These are phyloP conservation scores for Chrysochloris asiatica DNA, from an alignment of 2,113 vertebrate species.

Conservation along the genomic window DNA sequence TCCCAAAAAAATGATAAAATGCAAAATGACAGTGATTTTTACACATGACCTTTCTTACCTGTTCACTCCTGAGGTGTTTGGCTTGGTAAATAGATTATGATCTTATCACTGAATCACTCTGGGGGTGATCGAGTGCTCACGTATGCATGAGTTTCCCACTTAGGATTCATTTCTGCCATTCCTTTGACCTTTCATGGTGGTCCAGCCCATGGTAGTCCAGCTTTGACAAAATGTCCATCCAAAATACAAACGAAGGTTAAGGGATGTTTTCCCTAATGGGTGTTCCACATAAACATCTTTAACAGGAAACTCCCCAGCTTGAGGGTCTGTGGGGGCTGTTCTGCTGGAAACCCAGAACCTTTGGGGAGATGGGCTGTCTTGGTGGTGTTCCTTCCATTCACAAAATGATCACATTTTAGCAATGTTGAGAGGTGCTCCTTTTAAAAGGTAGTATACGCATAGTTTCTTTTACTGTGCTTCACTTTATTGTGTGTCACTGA, in stretches of 20 bases:
- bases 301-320: neutral
- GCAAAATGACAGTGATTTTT: neutral
- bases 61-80: neutral
- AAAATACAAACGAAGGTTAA: fast-evolving
- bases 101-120: neutral
- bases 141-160: neutral
- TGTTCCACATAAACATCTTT: fast-evolving
- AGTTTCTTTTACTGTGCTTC: too few species aligned
- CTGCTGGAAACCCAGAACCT: fast-evolving
- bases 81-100: neutral
- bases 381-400: fast-evolving
- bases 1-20: neutral
- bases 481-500: too few species aligned
- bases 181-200: fast-evolving
- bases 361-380: neutral
- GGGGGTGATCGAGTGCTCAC: neutral
- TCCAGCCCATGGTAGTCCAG: fast-evolving
- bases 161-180: neutral
- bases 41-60: fast-evolving
- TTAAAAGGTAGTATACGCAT: neutral
- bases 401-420: fast-evolving
- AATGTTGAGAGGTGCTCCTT: neutral
- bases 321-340: neutral
- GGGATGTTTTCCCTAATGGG: neutral
- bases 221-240: neutral